Percentiles rank a stretch among this genome's conserved stretches.
Evolutionary conservation across 2,113 vertebrate species (phyloP).

Genomic region (Eulemur macaco): DNA sequence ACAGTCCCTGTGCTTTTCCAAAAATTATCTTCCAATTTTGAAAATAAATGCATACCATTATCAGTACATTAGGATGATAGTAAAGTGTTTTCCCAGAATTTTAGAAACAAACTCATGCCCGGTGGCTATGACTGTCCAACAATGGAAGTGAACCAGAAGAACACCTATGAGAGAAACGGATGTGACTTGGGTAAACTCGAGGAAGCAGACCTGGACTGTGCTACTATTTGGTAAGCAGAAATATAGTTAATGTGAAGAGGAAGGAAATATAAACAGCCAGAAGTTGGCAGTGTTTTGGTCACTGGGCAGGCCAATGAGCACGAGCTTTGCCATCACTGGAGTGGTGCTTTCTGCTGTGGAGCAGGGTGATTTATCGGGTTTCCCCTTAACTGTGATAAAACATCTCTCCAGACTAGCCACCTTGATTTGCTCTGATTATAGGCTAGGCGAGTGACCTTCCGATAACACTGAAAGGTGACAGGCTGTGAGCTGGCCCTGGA

Average conservation of each 20-base stretch:
- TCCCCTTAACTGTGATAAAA: slow-evolving; percentile 24
- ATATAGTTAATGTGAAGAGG: neutral
- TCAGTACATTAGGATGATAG: neutral
- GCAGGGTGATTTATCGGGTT: slow-evolving; percentile 33
- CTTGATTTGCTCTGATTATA: neutral
- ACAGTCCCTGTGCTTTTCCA: neutral
- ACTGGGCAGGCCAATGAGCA: neutral
- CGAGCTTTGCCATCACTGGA: neutral
- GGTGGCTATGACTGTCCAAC: neutral
- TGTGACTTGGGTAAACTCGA: neutral
- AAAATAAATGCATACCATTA: neutral
- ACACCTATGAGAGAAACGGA: neutral
- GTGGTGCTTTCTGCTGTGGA: neutral
- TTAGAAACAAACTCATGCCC: neutral
- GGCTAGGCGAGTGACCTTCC: slow-evolving; percentile 20
- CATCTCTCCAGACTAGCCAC: slow-evolving; percentile 14
- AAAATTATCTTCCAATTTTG: slow-evolving; percentile 2
- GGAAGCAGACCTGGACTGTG: neutral
- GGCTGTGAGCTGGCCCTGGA: neutral
- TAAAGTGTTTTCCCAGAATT: neutral
- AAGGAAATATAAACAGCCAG: neutral
- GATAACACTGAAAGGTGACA: neutral
- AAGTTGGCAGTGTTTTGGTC: neutral
- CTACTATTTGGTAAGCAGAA: neutral
- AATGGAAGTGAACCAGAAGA: neutral